A percentile compares a stretch with the other conserved stretches of the same genome.
Conservation (phyloP, 2,113 vertebrate genomes). For the Cephalopholis sonnerati region DNA sequence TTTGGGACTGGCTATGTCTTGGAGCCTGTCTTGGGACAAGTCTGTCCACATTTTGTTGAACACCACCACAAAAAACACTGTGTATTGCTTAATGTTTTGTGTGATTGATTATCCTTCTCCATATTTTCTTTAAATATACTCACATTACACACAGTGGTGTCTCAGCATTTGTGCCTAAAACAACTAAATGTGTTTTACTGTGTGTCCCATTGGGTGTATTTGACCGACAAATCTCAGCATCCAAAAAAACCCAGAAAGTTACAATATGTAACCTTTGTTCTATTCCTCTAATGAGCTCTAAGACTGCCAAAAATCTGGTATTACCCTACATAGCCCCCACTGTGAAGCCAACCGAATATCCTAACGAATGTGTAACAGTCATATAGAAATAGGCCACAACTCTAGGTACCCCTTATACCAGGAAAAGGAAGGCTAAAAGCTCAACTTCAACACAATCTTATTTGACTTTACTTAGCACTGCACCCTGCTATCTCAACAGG, state of each 20-base stretch:
- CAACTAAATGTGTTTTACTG: neutral
- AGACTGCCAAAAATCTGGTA: neutral
- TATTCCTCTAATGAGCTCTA: neutral
- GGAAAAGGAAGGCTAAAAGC: neutral
- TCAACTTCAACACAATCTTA: too few species aligned
- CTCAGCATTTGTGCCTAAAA: neutral
- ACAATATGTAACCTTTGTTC: too few species aligned
- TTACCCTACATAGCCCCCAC: neutral
- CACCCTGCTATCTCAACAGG: neutral
- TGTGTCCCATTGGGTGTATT: too few species aligned
- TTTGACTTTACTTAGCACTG: neutral
- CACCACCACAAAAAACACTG: too few species aligned
- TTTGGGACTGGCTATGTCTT: neutral
- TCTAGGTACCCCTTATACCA: neutral
- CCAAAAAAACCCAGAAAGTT: too few species aligned
- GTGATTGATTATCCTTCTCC: neutral
- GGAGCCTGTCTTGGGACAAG: neutral
- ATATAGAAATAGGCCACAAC: neutral
- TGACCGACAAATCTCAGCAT: too few species aligned
- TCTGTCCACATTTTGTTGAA: neutral
- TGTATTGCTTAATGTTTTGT: neutral
- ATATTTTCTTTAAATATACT: neutral
- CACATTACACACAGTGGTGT: neutral
- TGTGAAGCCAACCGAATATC: neutral
- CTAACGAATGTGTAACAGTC: neutral